Base-by-base conservation (phyloP, 2,888 invertebrate species). In the Acrobasis consociella region DNA sequence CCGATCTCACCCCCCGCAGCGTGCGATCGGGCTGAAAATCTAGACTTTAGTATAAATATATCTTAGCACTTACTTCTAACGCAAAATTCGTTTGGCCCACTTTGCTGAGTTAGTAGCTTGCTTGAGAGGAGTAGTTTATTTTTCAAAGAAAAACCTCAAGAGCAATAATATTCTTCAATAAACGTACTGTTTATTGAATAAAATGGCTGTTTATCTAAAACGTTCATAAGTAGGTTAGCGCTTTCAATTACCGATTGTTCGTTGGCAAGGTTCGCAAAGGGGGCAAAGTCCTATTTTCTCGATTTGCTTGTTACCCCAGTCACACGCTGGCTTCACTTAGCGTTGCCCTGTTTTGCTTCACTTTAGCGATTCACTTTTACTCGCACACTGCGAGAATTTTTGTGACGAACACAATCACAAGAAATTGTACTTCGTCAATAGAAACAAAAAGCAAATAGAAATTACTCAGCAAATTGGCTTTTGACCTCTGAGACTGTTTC, bases 301-400 rank as follows among this genome's bases (percentile, higher is more conserved):
- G 46, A 46, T 46, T 46, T 46, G 46, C 46, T 46, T 46, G 46
- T n/a, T 46, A 46, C 46, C n/a, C 46, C n/a, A 46, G 46, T 46
- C 46, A 46, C 46, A 46, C 31, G 46, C 46, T 11, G 13, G 11
- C 46, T 13, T 46, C 10, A 46, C 46, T 46, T 46, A 46, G 46
- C 46, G 46, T 46, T 13, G 31, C 31, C 46, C 46, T 46, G 46
- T 46, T 46, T n/a, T 46, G n/a, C n/a, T 46, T 46, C 13, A 10
- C 42, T 42, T 46, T 46, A 13, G 46, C 46, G 10, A 46, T 46
- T 46, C 46, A 46, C 46, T 46, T 46, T 46, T 46, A 46, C 46
- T 46, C 46, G 46, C n/a, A n/a, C 46, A 46, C 13, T 46, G 46
- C 46, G n/a, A 46, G 46, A 46, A 2, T 46, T 42, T 46, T 31